phyloP scores from a whole-genome alignment of 2,113 vertebrate genomes.

The Sebastes schlegelii region DNA sequence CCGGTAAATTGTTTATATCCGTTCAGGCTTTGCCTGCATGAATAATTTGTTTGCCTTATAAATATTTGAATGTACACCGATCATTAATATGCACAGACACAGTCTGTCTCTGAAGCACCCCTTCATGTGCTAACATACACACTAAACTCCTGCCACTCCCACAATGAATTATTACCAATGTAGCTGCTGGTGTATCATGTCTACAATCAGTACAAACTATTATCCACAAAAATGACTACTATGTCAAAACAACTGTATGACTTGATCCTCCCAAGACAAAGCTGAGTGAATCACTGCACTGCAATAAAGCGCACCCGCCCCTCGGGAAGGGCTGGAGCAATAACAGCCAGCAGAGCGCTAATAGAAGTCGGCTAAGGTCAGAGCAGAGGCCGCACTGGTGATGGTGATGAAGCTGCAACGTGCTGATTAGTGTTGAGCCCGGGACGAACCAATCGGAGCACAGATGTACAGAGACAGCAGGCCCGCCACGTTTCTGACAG shows the following conservation, averaged over 20 bases:
- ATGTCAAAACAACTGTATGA: constrained; percentile 47
- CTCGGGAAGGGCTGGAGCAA: constrained; percentile 23
- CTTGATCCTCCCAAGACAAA: constrained; percentile 21
- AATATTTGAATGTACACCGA: constrained; percentile 85
- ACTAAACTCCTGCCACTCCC: constrained; percentile 65
- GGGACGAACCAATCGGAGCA: constrained; percentile 59
- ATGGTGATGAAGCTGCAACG: constrained; percentile 65
- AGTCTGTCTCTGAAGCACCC: constrained; percentile 68
- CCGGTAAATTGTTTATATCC: constrained; percentile 86
- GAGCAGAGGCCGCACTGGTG: constrained; percentile 42
- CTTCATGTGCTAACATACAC: constrained; percentile 51
- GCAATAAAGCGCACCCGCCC: constrained; percentile 23
- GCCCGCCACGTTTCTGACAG: constrained; percentile 63
- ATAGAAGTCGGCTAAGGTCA: constrained; percentile 69
- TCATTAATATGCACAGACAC: constrained; percentile 84
- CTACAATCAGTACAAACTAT: constrained; percentile 33
- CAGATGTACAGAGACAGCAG: constrained; percentile 79
- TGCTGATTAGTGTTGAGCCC: constrained; percentile 64
- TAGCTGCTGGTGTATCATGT: constrained; percentile 34
- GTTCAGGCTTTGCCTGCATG: constrained; percentile 81
- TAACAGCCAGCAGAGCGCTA: constrained; percentile 42
- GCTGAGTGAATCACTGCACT: constrained; percentile 43
- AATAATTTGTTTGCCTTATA: constrained; percentile 87
- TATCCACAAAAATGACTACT: constrained; percentile 32
- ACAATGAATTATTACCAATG: constrained; percentile 51